A percentile compares a stretch with the other conserved stretches of the same genome.
These are phyloP conservation scores for Eupithecia centaureata DNA, from an alignment of 2,888 invertebrate species.

Conservation along the genomic window DNA sequence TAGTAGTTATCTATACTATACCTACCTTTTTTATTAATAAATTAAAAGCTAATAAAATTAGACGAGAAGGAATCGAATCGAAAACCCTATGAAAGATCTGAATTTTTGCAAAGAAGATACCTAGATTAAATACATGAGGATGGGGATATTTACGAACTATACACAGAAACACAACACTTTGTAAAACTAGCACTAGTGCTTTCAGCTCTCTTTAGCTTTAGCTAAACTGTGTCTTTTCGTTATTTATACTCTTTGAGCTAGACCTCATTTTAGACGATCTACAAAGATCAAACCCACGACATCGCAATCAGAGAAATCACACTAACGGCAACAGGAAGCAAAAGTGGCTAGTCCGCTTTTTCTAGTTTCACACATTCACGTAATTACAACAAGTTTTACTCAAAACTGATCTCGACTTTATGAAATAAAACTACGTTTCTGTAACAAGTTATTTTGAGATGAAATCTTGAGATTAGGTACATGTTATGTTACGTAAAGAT, in stretches of 20 bases:
- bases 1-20: background rate
- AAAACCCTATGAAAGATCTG: too few species aligned
- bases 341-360: constrained; percentile 2
- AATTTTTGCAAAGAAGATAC: too few species aligned
- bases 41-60: too few species aligned
- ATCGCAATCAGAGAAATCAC: background rate
- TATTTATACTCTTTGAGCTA: background rate
- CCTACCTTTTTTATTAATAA: too few species aligned
- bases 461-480: constrained; percentile 25
- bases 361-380: constrained; percentile 19
- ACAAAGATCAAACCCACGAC: background rate
- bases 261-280: background rate
- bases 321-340: constrained; percentile 16
- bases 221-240: too few species aligned
- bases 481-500: constrained; percentile 21
- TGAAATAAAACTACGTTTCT: constrained; percentile 14
- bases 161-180: too few species aligned
- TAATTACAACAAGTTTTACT: constrained; percentile 22
- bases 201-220: too few species aligned
- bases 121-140: too few species aligned
- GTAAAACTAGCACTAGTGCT: too few species aligned
- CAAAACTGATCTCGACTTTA: constrained; percentile 17
- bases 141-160: too few species aligned
- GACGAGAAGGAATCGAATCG: too few species aligned
- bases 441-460: constrained; percentile 27